phyloP scores from a whole-genome alignment of 2,888 invertebrate genomes.

The Piscicola geometra region DNA sequence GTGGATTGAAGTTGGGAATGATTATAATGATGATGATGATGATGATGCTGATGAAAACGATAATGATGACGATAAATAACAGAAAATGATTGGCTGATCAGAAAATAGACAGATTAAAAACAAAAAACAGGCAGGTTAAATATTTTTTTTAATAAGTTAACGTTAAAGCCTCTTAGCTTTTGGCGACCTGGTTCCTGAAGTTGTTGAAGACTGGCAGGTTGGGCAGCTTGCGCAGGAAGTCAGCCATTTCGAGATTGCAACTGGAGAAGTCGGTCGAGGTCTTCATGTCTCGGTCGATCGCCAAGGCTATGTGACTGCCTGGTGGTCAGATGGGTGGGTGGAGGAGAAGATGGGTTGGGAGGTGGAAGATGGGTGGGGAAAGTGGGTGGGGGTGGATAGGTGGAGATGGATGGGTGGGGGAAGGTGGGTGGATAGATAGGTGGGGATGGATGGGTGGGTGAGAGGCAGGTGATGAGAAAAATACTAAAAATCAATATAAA shows the following conservation, averaged over 20 bases:
- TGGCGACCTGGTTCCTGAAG: slow-evolving; percentile 40
- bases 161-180: no score
- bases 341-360: not conserved
- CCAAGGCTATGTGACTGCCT: slow-evolving; percentile 44
- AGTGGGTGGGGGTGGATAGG: not conserved
- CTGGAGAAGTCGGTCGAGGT: slow-evolving; percentile 45
- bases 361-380: not conserved
- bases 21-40: not conserved
- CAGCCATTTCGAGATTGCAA: slow-evolving; percentile 45
- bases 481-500: no score
- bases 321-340: not conserved
- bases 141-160: no score
- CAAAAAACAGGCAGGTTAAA: no score
- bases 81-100: no score
- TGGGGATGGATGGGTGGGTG: slow-evolving; percentile 3
- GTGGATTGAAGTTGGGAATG: not conserved
- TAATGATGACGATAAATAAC: not conserved
- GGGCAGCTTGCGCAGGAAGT: slow-evolving; percentile 43
- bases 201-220: slow-evolving; percentile 44
- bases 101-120: no score
- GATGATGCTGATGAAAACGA: not conserved
- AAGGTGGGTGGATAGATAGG: not conserved
- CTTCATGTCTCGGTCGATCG: slow-evolving; percentile 44
- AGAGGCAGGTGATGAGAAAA: not conserved
- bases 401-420: not conserved